These are phyloP conservation scores for Sinhomidia bicolor DNA, from an alignment of 2,888 invertebrate genomes.

Conservation along the genomic window DNA sequence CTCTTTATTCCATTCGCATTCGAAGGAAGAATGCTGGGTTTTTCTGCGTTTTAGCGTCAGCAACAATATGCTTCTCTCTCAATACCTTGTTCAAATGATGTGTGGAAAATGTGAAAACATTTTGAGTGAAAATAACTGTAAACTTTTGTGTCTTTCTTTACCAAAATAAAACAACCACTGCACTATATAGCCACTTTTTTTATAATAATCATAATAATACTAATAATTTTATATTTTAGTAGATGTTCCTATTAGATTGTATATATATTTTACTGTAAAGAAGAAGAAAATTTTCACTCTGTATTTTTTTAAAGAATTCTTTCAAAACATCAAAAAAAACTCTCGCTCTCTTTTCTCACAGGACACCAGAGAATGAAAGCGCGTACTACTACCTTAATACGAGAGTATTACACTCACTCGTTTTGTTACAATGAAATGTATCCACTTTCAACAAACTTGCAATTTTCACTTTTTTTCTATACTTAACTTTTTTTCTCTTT, in stretches of 20 bases:
- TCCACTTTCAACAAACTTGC: slow-evolving; percentile 42
- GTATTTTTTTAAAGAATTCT: slow-evolving; percentile 7
- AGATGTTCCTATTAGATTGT: background rate
- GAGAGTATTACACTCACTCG: background rate
- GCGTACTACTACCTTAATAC: background rate
- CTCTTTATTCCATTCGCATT: background rate
- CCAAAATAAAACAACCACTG: background rate
- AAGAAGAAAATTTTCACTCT: slow-evolving; percentile 12
- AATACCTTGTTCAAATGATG: slow-evolving; percentile 10
- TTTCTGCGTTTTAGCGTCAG: too few species aligned
- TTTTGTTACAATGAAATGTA: slow-evolving; percentile 34
- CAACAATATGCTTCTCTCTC: background rate
- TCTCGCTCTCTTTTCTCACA: too few species aligned
- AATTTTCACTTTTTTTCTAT: slow-evolving; percentile 58
- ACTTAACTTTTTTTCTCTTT: slow-evolving; percentile 19
- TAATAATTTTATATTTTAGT: too few species aligned
- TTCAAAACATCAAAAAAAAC: background rate
- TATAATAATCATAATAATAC: too few species aligned
- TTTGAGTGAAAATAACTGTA: background rate
- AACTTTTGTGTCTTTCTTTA: background rate
- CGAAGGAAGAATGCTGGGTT: background rate
- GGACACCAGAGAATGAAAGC: background rate
- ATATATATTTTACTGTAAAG: background rate
- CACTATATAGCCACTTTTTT: too few species aligned
- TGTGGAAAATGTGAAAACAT: slow-evolving; percentile 10